Evolutionary conservation across 1,140 invertebrate species (phyloP).

Genomic region (Paralvinella palmiformis): DNA sequence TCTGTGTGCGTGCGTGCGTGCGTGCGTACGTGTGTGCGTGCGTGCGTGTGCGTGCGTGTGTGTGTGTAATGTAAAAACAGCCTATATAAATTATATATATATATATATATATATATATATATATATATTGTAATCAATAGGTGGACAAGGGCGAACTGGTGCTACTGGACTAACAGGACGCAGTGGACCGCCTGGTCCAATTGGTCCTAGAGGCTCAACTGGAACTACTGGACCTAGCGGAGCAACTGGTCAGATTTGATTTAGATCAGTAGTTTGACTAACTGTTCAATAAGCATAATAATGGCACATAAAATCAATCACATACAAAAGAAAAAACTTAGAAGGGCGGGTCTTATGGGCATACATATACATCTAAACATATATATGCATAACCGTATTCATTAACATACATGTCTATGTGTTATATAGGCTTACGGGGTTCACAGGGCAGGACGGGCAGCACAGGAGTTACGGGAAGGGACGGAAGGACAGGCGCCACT

Average conservation of each 20-base stretch:
- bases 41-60: no score
- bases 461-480: neutral
- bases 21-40: no score
- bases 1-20: no score
- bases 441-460: neutral
- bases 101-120: no score
- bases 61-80: no score
- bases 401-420: neutral
- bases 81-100: no score
- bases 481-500: slow-evolving; percentile 4
- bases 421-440: neutral
- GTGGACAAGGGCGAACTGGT: neutral
- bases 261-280: neutral
- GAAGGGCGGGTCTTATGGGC: neutral
- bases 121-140: no score
- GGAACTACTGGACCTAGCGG: neutral
- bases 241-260: neutral
- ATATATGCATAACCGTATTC: neutral
- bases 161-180: neutral
- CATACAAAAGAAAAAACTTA: neutral
- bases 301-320: neutral
- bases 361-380: neutral
- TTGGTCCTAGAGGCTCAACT: neutral
- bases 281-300: neutral
- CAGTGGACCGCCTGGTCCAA: neutral